Evolutionary conservation across 1,140 invertebrate species (phyloP).

Genomic region (Proctacanthus coquilletti): DNA sequence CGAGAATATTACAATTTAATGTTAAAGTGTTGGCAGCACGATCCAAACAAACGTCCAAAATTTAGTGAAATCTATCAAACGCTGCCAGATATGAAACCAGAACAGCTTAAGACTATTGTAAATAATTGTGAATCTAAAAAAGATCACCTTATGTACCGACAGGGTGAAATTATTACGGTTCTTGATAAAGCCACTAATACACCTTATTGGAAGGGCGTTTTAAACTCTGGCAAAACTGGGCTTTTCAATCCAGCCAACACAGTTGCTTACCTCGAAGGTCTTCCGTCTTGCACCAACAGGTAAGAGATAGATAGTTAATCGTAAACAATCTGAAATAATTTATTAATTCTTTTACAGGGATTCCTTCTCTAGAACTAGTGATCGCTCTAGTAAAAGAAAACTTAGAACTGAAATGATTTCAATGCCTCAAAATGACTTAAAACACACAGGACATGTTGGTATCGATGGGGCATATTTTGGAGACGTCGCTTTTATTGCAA

Average conservation of each 20-base stretch:
- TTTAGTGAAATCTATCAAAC: slow-evolving; percentile 72
- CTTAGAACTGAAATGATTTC: slow-evolving; percentile 90
- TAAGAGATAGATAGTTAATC: slow-evolving; percentile 1
- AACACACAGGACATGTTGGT: slow-evolving; percentile 94
- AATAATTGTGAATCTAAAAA: slow-evolving; percentile 29
- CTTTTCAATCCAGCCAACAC: slow-evolving; percentile 81
- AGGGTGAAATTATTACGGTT: slow-evolving; percentile 85
- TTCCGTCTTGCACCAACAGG: slow-evolving; percentile 36
- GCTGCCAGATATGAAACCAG: slow-evolving; percentile 76
- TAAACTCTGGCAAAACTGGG: slow-evolving; percentile 71
- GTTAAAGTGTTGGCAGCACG: slow-evolving; percentile 91
- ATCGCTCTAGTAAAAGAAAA: slow-evolving; percentile 39
- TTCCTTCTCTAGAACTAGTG: slow-evolving; percentile 22
- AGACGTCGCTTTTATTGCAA: slow-evolving; percentile 71
- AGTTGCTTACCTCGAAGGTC: slow-evolving; percentile 72
- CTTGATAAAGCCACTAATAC: slow-evolving; percentile 59
- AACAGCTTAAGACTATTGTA: slow-evolving; percentile 61
- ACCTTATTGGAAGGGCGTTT: slow-evolving; percentile 69
- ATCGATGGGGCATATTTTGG: slow-evolving; percentile 94
- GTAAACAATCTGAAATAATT: slow-evolving; percentile 1
- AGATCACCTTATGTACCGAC: slow-evolving; percentile 64
- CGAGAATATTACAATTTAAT: slow-evolving; percentile 85
- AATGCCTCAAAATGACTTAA: slow-evolving; percentile 87
- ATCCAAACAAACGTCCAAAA: slow-evolving; percentile 73
- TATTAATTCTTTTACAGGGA: slow-evolving; percentile 11